phyloP scores from a whole-genome alignment of 2,888 invertebrate genomes.

The Mechanitis messenoides region DNA sequence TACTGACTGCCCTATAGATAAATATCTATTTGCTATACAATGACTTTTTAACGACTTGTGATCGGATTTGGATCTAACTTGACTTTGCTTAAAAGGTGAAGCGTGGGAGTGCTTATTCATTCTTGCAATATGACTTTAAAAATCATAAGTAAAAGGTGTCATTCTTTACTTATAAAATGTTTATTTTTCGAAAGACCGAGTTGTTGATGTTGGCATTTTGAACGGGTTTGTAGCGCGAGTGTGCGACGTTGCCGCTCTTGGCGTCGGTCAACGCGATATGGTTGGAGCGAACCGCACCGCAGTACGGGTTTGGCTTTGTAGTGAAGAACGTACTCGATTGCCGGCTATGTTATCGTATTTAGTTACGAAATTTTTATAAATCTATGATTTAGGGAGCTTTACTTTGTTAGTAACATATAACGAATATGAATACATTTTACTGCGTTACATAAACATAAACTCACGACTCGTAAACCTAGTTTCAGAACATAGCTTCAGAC shows the following conservation, averaged over 20 bases:
- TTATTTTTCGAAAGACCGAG: conserved; percentile 17
- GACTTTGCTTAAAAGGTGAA: too few relatives aligned
- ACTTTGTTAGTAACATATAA: not conserved
- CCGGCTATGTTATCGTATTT: conserved; percentile 1
- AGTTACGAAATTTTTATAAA: not conserved
- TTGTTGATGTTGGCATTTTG: conserved; percentile 17
- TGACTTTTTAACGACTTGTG: too few relatives aligned
- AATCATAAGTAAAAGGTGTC: not conserved
- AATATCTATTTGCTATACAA: too few relatives aligned
- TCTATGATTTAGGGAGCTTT: too few relatives aligned
- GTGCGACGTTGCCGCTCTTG: conserved; percentile 34
- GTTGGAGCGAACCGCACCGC: conserved; percentile 7
- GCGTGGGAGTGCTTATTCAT: too few relatives aligned
- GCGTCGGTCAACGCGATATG: conserved; percentile 13
- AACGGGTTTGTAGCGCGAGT: conserved; percentile 11
- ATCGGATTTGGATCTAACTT: too few relatives aligned
- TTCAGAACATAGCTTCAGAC: not conserved
- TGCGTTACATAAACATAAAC: not conserved
- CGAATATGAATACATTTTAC: not conserved
- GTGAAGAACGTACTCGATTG: conserved; percentile 4
- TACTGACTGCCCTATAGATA: too few relatives aligned
- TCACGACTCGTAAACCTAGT: conserved; percentile 1
- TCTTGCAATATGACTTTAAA: not conserved
- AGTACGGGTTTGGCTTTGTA: conserved; percentile 11
- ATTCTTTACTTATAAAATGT: conserved; percentile 2